Evolutionary conservation across 1,140 invertebrate genomes (phyloP).

Genomic region (Drosophila insularis): DNA sequence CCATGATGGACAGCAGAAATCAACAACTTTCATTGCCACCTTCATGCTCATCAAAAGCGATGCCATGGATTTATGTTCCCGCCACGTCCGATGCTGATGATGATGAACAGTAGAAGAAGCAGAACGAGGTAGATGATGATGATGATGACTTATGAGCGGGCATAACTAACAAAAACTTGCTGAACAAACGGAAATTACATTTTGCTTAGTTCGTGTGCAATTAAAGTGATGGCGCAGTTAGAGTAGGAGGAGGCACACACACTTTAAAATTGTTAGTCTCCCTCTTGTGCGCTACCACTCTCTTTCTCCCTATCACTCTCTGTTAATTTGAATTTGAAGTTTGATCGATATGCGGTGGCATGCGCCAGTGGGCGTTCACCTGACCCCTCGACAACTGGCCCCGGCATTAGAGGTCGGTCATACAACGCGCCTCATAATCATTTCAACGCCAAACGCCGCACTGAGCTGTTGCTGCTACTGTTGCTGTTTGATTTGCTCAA

Average conservation of each 20-base stretch:
- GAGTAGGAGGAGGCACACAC: conserved; percentile 39
- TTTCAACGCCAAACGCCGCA: conserved; percentile 60
- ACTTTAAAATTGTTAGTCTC: conserved; percentile 60
- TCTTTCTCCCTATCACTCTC: neutral
- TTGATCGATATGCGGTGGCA: conserved; percentile 76
- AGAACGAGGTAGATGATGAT: conserved; percentile 34
- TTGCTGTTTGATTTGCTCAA: conserved; percentile 50
- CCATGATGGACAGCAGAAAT: conserved; percentile 38
- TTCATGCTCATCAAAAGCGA: conserved; percentile 40
- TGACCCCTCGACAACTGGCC: conserved; percentile 15
- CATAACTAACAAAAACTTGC: conserved; percentile 34
- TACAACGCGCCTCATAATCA: conserved; percentile 57
- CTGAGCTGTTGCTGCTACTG: conserved; percentile 28
- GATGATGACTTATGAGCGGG: conserved; percentile 60
- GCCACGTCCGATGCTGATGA: conserved; percentile 18
- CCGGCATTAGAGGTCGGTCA: conserved; percentile 67
- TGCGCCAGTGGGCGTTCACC: conserved; percentile 23
- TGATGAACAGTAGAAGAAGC: conserved; percentile 17
- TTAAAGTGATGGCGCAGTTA: conserved; percentile 44
- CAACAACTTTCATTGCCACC: conserved; percentile 18
- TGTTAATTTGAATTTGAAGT: conserved; percentile 78
- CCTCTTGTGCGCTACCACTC: neutral
- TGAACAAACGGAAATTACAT: conserved; percentile 69
- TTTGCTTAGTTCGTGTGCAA: conserved; percentile 67
- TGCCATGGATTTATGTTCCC: conserved; percentile 9